These are phyloP conservation scores for Tapirus terrestris DNA, from an alignment of 2,113 vertebrate species.

Conservation along the genomic window DNA sequence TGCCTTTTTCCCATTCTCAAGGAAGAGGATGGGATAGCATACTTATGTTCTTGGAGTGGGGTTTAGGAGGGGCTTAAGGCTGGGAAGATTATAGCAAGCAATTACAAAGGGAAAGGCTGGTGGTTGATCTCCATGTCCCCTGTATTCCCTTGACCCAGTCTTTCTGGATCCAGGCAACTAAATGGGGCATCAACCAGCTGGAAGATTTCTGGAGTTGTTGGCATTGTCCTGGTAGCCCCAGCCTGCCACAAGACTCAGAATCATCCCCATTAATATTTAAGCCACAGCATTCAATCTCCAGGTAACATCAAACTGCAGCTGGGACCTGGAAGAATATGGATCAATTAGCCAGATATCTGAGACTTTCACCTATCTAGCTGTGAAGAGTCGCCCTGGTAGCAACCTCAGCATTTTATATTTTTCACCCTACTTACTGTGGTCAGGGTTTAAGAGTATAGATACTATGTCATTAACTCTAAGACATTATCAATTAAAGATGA, in stretches of 20 bases:
- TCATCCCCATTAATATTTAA: background rate
- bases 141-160: background rate
- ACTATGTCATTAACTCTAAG: background rate
- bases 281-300: background rate
- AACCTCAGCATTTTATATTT: background rate
- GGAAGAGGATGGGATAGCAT: background rate
- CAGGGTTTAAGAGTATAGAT: background rate
- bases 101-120: background rate
- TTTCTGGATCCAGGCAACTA: background rate
- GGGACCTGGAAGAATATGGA: background rate
- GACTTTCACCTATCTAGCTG: background rate
- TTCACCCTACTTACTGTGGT: background rate
- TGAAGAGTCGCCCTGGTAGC: fast-evolving
- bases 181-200: background rate
- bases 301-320: background rate
- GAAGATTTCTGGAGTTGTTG: background rate
- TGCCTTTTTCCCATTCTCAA: background rate
- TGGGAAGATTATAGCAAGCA: background rate
- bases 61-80: background rate
- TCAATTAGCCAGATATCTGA: background rate
- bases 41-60: background rate
- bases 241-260: background rate
- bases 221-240: background rate
- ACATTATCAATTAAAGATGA: background rate
- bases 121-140: too few species aligned